phyloP scores from a whole-genome alignment of 2,888 invertebrate species.

The Spodoptera littoralis region DNA sequence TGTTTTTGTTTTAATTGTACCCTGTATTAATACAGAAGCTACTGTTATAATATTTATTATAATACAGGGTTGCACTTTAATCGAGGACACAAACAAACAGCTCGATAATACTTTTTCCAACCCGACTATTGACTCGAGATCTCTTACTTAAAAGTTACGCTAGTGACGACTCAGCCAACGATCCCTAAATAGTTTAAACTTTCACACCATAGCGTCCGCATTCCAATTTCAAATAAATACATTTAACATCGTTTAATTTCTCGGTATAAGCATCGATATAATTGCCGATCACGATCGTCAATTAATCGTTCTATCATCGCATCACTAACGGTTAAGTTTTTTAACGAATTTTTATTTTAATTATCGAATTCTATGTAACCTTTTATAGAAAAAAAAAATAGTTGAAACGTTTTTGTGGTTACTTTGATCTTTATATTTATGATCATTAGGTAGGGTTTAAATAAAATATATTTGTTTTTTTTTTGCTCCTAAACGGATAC shows the following conservation, averaged over 20 bases:
- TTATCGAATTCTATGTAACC: constrained; percentile 45
- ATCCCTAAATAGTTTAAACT: constrained; percentile 24
- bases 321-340: constrained; percentile 44
- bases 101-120: no score
- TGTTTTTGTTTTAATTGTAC: no score
- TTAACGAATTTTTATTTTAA: constrained; percentile 20
- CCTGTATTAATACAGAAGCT: no score
- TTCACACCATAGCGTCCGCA: constrained; percentile 50
- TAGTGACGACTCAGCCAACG: no score
- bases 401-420: no score
- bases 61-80: no score
- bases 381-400: constrained; percentile 23
- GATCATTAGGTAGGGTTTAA: constrained; percentile 17
- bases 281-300: constrained; percentile 52
- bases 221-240: constrained; percentile 54
- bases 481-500: no score
- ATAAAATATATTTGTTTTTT: neutral
- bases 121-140: no score
- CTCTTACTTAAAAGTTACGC: no score
- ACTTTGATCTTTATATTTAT: constrained; percentile 2
- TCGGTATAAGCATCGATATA: constrained; percentile 47
- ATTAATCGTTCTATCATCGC: constrained; percentile 43
- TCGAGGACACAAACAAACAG: no score
- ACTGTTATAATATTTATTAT: no score
- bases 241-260: constrained; percentile 53